Conservation (phyloP, 2,113 vertebrate species). For the Tor tambroides region DNA sequence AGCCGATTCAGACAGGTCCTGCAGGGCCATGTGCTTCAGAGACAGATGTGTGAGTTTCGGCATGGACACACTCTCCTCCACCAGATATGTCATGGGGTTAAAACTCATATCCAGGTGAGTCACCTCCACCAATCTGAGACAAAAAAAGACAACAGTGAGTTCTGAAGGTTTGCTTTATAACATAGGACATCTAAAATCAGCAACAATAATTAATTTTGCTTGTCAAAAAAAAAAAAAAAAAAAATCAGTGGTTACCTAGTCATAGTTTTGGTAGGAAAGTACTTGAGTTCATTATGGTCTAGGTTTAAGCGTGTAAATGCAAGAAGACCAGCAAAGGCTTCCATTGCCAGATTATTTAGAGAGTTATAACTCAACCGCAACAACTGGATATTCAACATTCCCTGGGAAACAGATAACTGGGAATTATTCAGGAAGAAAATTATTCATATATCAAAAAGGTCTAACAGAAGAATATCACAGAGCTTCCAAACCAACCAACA, state of each 20-base stretch:
- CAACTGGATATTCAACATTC: constrained; percentile 83
- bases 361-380: constrained; percentile 87
- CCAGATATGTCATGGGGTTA: constrained; percentile 88
- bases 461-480: neutral
- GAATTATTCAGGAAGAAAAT: neutral
- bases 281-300: constrained; percentile 92
- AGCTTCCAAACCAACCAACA: neutral
- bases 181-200: neutral
- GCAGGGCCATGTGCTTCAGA: constrained; percentile 85
- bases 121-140: constrained; percentile 73
- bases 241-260: constrained; percentile 71
- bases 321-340: constrained; percentile 85
- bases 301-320: constrained; percentile 85
- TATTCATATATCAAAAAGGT: neutral
- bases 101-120: constrained; percentile 83
- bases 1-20: constrained; percentile 81
- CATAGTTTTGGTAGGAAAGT: constrained; percentile 83
- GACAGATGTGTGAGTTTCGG: constrained; percentile 83
- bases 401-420: constrained; percentile 78
- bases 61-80: constrained; percentile 85
- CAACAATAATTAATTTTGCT: neutral
- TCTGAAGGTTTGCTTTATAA: neutral
- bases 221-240: too few relatives aligned
- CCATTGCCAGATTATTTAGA: constrained; percentile 84
- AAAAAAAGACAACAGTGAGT: neutral